Evolutionary conservation across 2,888 invertebrate genomes (phyloP).

Genomic region (Scaptomyza parva): DNA sequence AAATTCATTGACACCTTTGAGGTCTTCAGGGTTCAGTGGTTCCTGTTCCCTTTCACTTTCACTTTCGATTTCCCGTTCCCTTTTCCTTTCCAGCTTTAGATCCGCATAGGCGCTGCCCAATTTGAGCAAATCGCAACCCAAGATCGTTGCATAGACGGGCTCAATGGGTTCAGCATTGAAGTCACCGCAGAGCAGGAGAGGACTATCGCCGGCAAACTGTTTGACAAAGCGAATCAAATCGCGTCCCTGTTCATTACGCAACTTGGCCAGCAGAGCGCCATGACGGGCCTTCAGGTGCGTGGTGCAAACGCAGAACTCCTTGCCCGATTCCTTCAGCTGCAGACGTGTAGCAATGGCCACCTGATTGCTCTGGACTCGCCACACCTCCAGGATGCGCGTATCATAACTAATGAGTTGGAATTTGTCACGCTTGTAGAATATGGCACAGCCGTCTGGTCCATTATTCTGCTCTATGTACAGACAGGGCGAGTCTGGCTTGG

Average conservation of each 20-base stretch:
- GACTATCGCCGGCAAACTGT: slow-evolving; percentile 85
- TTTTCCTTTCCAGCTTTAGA: slow-evolving; percentile 71
- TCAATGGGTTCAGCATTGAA: slow-evolving; percentile 91
- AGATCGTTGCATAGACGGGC: slow-evolving; percentile 88
- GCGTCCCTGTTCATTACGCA: slow-evolving; percentile 90
- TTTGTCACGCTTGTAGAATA: slow-evolving; percentile 89
- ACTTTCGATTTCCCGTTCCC: slow-evolving; percentile 40
- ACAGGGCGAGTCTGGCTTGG: slow-evolving; percentile 92
- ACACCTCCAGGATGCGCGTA: slow-evolving; percentile 88
- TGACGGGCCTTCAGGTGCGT: slow-evolving; percentile 91
- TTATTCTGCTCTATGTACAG: slow-evolving; percentile 89
- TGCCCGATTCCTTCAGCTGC: slow-evolving; percentile 86
- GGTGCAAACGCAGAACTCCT: slow-evolving; percentile 88
- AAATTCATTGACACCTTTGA: slow-evolving; percentile 57
- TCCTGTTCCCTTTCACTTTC: slow-evolving; percentile 35
- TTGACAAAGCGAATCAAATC: slow-evolving; percentile 87
- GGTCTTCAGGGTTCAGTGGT: slow-evolving; percentile 19
- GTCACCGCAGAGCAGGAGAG: slow-evolving; percentile 90
- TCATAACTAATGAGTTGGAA: slow-evolving; percentile 87
- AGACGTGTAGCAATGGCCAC: slow-evolving; percentile 88
- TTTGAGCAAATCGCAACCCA: slow-evolving; percentile 84
- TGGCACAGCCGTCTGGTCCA: slow-evolving; percentile 92
- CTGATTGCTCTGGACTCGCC: slow-evolving; percentile 90
- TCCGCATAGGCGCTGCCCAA: slow-evolving; percentile 87
- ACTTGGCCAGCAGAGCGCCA: slow-evolving; percentile 88